Percentiles rank a stretch among this genome's conserved stretches.
Evolutionary conservation across 2,113 vertebrate species (phyloP).

Genomic region (Chlamydotis undulata): DNA sequence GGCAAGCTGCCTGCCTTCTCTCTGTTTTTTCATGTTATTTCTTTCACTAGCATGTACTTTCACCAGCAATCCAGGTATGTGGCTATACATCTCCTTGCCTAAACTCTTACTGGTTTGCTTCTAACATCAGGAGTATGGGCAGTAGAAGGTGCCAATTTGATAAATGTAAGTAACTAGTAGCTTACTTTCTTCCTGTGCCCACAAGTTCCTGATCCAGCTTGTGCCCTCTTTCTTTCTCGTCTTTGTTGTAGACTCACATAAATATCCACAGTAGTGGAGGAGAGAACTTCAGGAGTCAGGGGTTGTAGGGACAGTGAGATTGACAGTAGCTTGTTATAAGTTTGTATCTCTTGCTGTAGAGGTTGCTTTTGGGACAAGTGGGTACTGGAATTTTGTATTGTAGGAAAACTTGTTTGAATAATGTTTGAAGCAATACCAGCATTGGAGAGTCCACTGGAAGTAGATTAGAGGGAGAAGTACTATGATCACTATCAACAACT

Average conservation of each 20-base stretch:
- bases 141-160: not conserved
- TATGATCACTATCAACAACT: not conserved
- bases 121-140: not conserved
- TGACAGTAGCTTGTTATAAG: not conserved
- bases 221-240: not conserved
- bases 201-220: not conserved
- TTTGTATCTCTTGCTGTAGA: not conserved
- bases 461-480: not conserved
- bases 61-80: not conserved
- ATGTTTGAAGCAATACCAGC: not conserved
- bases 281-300: not conserved
- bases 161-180: not conserved
- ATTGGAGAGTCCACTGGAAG: not conserved
- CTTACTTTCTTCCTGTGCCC: not conserved
- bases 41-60: not conserved
- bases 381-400: not conserved
- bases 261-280: not conserved
- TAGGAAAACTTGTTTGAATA: not conserved
- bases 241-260: not conserved
- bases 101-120: not conserved
- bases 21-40: not conserved
- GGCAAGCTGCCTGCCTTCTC: not conserved
- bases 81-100: not conserved
- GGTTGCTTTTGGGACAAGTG: not conserved
- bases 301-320: not conserved